Conservation (phyloP, 2,797 vertebrate genomes). For the Nasua narica region DNA sequence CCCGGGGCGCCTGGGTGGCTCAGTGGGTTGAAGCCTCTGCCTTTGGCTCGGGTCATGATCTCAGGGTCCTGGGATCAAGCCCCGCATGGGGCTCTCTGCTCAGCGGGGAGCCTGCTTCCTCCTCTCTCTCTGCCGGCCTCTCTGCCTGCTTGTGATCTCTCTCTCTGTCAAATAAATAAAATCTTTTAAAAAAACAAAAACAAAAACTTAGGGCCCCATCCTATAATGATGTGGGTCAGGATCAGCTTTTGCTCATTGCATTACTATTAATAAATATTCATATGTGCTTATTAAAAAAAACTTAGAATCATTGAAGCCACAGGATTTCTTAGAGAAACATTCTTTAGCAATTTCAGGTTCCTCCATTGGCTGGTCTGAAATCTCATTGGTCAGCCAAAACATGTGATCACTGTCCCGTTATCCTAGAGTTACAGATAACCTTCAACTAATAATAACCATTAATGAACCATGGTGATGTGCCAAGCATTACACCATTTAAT, state of each 20-base stretch:
- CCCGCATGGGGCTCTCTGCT: no score
- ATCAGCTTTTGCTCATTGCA: neutral
- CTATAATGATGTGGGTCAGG: neutral
- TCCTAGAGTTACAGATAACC: neutral
- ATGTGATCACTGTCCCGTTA: neutral
- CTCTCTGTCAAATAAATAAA: no score
- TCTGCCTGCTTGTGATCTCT: no score
- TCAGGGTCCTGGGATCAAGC: no score
- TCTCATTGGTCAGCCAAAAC: neutral
- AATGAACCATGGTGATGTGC: neutral
- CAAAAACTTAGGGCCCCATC: neutral
- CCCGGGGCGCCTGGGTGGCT: no score
- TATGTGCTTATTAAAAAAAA: neutral
- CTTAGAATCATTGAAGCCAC: neutral
- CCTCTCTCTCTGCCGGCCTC: no score
- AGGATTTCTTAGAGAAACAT: neutral
- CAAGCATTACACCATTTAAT: neutral
- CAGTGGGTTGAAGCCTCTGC: no score
- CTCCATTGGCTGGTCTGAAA: neutral
- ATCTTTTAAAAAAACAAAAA: no score
- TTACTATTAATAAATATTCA: neutral
- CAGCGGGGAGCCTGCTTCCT: no score
- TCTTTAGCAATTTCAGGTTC: neutral
- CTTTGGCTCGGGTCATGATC: no score
- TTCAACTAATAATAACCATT: neutral